Conservation (phyloP, 2,113 vertebrate species). For the Notechis scutatus region DNA sequence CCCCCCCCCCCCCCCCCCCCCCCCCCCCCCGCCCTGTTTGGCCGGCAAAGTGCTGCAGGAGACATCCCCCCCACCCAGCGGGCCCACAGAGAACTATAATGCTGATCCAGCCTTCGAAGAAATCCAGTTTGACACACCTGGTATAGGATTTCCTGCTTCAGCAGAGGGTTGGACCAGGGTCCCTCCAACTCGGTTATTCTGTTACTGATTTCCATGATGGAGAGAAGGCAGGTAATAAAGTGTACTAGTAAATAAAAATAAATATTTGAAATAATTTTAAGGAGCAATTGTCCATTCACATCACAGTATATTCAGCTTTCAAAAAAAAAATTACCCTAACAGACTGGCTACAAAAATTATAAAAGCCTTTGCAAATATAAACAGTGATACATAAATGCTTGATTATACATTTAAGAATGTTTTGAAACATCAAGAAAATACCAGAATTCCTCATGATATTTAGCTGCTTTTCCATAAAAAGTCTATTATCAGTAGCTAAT, state of each 20-base stretch:
- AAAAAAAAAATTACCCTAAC: neutral
- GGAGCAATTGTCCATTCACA: neutral
- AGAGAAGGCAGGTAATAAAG: neutral
- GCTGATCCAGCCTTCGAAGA: no score
- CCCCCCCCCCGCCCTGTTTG: no score
- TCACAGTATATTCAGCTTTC: neutral
- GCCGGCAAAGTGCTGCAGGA: no score
- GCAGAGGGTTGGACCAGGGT: neutral
- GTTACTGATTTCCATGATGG: neutral
- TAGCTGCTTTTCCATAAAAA: neutral
- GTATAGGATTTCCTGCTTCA: no score
- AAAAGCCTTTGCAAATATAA: neutral
- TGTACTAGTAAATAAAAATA: neutral
- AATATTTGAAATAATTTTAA: neutral
- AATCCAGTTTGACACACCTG: no score
- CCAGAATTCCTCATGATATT: neutral
- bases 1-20: no score
- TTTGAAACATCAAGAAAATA: neutral
- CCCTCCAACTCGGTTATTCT: neutral
- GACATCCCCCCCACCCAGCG: no score
- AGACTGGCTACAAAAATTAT: neutral
- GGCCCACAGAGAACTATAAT: no score
- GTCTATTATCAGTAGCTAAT: neutral
- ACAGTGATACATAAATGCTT: neutral
- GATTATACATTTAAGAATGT: neutral